phyloP scores from a whole-genome alignment of 2,888 invertebrate genomes.

The Steinernema scapterisci region DNA sequence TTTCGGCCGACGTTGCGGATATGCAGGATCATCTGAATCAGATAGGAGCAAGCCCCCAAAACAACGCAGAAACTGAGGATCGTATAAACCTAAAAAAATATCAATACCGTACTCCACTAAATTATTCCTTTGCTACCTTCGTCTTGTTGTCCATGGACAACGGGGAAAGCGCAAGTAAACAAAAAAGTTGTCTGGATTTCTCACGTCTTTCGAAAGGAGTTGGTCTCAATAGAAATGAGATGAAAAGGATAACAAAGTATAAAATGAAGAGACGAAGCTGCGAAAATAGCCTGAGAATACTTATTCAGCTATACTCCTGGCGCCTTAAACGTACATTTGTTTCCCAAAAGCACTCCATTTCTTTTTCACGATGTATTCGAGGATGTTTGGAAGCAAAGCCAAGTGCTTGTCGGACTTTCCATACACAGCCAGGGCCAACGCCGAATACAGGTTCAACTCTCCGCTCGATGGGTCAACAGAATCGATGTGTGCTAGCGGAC shows the following conservation, averaged over 20 bases:
- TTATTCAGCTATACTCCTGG: neutral
- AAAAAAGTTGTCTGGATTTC: neutral
- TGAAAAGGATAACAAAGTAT: conserved; percentile 85
- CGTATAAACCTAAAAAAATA: conserved; percentile 50
- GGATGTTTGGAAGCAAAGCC: conserved; percentile 51
- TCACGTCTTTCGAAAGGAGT: conserved; percentile 68
- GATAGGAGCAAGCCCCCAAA: conserved; percentile 77
- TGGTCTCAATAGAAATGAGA: conserved; percentile 86
- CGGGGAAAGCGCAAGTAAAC: neutral
- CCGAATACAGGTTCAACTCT: conserved; percentile 89
- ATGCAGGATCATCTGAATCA: conserved; percentile 57
- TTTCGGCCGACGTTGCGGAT: conserved; percentile 83
- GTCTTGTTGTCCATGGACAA: conserved; percentile 27
- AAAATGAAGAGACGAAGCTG: conserved; percentile 85
- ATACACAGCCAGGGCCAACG: conserved; percentile 87
- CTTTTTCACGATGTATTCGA: conserved; percentile 73
- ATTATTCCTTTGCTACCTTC: conserved; percentile 8
- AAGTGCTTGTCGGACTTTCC: conserved; percentile 57
- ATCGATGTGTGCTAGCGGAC: conserved; percentile 85
- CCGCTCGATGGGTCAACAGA: conserved; percentile 90
- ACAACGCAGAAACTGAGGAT: conserved; percentile 79
- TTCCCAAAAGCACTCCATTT: conserved; percentile 90
- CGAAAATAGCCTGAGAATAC: conserved; percentile 52
- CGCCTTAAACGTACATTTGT: conserved; percentile 46
- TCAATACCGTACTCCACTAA: neutral